Evolutionary conservation across 1,140 invertebrate species (phyloP).

Genomic region (Bradynema listronoti): DNA sequence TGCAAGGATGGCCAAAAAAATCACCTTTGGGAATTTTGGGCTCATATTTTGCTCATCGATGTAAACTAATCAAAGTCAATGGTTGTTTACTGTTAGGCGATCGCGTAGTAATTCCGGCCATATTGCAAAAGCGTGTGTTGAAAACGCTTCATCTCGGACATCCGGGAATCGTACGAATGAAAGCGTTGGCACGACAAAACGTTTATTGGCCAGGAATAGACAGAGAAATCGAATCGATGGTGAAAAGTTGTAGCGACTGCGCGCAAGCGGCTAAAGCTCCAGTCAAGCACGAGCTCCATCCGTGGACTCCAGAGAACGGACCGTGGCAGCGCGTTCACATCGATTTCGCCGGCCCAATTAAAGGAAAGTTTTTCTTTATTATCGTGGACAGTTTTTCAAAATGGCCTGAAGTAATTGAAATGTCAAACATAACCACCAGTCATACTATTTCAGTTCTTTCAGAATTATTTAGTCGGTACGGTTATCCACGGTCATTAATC

Average conservation of each 20-base stretch:
- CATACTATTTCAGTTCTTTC: too few relatives aligned
- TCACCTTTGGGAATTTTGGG: too few relatives aligned
- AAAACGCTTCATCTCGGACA: slow-evolving; percentile 61
- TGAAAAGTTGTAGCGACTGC: slow-evolving; percentile 7
- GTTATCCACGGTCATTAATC: too few relatives aligned
- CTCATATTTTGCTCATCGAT: too few relatives aligned
- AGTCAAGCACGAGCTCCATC: slow-evolving; percentile 6
- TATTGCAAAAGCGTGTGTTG: slow-evolving; percentile 53
- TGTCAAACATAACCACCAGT: too few relatives aligned
- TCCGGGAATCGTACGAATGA: slow-evolving; percentile 63
- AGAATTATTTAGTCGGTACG: too few relatives aligned
- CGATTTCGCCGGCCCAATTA: slow-evolving; percentile 13
- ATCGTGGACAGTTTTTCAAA: too few relatives aligned
- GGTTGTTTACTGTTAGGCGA: slow-evolving; percentile 44
- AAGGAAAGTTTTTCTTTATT: too few relatives aligned
- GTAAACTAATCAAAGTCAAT: too few relatives aligned
- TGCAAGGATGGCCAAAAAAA: neutral
- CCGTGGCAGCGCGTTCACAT: slow-evolving; percentile 15
- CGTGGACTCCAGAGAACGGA: slow-evolving; percentile 8
- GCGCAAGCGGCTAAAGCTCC: slow-evolving; percentile 5
- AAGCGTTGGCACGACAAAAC: slow-evolving; percentile 59
- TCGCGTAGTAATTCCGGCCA: slow-evolving; percentile 59
- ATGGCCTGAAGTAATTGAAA: too few relatives aligned
- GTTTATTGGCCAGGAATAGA: slow-evolving; percentile 17
- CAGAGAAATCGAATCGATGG: slow-evolving; percentile 13